Percentiles rank a stretch among this genome's conserved stretches.
These are phyloP conservation scores for Pardalotus punctatus DNA, from an alignment of 2,113 vertebrate genomes.

Conservation along the genomic window DNA sequence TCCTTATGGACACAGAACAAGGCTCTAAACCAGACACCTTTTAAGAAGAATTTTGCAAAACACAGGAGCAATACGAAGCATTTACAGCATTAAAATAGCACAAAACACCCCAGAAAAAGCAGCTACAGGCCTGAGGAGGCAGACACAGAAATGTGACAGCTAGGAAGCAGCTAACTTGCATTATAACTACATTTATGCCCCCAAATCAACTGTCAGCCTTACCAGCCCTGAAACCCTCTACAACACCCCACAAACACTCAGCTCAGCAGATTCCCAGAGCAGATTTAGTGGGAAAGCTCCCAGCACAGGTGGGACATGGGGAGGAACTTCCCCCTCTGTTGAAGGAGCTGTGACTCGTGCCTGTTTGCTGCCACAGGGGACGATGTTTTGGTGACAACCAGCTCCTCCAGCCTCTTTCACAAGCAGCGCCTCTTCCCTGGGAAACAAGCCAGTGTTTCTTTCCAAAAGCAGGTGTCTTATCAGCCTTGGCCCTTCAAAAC, in stretches of 20 bases:
- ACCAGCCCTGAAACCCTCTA: fast-evolving
- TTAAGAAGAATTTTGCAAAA: background rate
- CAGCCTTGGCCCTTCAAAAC: background rate
- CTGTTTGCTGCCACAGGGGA: background rate
- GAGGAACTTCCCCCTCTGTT: no score
- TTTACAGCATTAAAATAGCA: background rate
- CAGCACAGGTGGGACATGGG: background rate
- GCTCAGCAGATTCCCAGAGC: background rate
- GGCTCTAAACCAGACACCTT: fast-evolving
- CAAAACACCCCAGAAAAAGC: background rate
- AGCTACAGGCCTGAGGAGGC: background rate
- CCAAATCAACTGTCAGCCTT: fast-evolving
- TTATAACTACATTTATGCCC: fast-evolving
- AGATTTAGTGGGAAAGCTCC: background rate
- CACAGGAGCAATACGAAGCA: background rate
- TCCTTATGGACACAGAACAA: fast-evolving
- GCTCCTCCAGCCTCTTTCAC: background rate
- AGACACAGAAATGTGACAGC: fast-evolving
- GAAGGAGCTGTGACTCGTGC: fast-evolving
- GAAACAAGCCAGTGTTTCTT: fast-evolving
- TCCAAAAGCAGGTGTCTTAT: no score
- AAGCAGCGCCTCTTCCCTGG: background rate
- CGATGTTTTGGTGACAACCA: background rate
- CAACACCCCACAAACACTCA: fast-evolving
- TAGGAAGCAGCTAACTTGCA: fast-evolving